phyloP scores from a whole-genome alignment of 37 sponge, comb jelly and placozoan species.

The Haliclona indistincta region DNA sequence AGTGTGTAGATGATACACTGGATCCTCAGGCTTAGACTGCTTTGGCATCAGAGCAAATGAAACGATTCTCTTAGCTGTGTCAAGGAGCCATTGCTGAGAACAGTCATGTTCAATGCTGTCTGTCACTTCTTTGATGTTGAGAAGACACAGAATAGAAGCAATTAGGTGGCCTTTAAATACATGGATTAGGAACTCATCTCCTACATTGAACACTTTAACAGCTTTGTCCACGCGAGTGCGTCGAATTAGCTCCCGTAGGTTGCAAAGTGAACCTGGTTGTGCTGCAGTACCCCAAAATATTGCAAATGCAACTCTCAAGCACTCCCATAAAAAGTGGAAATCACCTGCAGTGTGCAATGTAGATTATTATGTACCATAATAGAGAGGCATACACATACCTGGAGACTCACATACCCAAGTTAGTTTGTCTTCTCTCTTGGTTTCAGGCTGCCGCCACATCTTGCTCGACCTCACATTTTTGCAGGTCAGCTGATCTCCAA shows the following conservation, averaged over 20 bases:
- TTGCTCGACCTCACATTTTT: slow-evolving; percentile 12
- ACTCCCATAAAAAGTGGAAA: slow-evolving; percentile 26
- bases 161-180: slow-evolving; percentile 21
- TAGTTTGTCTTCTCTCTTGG: slow-evolving; percentile 1
- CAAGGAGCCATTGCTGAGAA: not conserved
- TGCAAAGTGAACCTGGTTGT: slow-evolving; percentile 27
- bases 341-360: not conserved
- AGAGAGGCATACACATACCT: slow-evolving; percentile 4
- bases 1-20: not conserved
- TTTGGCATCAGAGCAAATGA: not conserved
- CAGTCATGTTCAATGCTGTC: not conserved
- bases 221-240: slow-evolving; percentile 8
- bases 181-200: slow-evolving; percentile 21
- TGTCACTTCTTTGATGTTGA: not conserved
- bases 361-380: not conserved
- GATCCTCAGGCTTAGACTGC: slow-evolving; percentile 7
- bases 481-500: slow-evolving; percentile 37
- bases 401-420: slow-evolving; percentile 26
- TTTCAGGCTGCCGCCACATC: not conserved
- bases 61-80: slow-evolving; percentile 15
- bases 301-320: slow-evolving; percentile 11
- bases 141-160: not conserved
- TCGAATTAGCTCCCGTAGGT: slow-evolving; percentile 2
- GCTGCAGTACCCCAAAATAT: slow-evolving; percentile 16
- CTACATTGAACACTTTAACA: slow-evolving; percentile 17